A percentile compares a stretch with the other conserved stretches of the same genome.
These are phyloP conservation scores for Drosophila kokeensis DNA, from an alignment of 2,888 invertebrate genomes.

Conservation along the genomic window DNA sequence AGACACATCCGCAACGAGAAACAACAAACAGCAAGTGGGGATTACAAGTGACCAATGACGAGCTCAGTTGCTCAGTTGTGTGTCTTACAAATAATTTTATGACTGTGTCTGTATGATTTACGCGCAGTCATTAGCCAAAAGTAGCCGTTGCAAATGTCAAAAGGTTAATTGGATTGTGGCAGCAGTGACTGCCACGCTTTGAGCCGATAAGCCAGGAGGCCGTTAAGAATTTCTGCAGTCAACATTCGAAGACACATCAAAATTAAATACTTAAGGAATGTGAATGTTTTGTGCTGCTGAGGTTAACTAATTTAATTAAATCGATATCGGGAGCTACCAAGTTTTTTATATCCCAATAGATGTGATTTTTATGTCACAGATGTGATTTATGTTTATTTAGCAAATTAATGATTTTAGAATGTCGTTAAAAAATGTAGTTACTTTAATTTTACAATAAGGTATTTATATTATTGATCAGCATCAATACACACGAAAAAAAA, in stretches of 20 bases:
- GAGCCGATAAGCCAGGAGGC: conserved; percentile 29
- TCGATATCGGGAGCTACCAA: background rate
- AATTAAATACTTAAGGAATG: conserved; percentile 28
- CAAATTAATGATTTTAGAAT: background rate
- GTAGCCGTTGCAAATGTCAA: conserved; percentile 71
- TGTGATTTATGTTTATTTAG: background rate
- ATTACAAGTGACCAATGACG: conserved; percentile 24
- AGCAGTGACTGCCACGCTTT: conserved; percentile 28
- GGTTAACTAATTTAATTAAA: background rate
- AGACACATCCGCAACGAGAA: conserved; percentile 43
- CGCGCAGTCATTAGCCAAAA: conserved; percentile 73
- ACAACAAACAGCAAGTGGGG: conserved; percentile 14
- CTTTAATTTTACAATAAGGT: background rate
- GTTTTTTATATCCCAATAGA: background rate
- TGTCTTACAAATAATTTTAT: background rate
- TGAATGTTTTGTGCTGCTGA: conserved; percentile 28
- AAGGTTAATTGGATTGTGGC: conserved; percentile 78
- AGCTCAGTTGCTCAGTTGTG: conserved; percentile 8
- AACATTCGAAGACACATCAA: conserved; percentile 12
- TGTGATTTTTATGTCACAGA: background rate
- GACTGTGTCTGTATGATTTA: conserved; percentile 60
- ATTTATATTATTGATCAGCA: background rate
- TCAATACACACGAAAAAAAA: background rate
- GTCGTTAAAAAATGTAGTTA: background rate
- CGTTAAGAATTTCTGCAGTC: conserved; percentile 23